These are phyloP conservation scores for Porites rus DNA, from an alignment of 92 coral and sea anemone species.

Conservation along the genomic window DNA sequence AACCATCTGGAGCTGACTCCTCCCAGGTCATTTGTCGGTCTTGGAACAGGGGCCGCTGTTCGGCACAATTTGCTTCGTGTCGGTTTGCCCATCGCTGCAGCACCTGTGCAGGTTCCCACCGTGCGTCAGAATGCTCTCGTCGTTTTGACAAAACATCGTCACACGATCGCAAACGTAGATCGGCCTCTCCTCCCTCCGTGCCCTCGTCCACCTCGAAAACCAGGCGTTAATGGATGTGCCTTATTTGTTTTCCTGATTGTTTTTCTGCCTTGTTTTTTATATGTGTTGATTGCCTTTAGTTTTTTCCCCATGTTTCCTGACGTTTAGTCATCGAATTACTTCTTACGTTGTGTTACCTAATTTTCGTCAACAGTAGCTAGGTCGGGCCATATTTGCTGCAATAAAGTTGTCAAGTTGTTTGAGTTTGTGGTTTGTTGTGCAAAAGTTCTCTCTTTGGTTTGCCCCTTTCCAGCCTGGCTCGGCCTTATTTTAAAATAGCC, in stretches of 20 bases:
- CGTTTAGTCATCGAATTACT: not conserved
- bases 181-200: slow-evolving; percentile 17
- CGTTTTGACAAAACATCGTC: not conserved
- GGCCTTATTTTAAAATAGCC: too few species aligned
- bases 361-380: not conserved
- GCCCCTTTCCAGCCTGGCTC: too few species aligned
- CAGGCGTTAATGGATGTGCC: slow-evolving; percentile 3
- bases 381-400: not conserved
- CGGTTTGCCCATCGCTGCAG: too few species aligned
- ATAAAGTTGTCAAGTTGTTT: slow-evolving; percentile 6
- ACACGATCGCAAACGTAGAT: slow-evolving; percentile 13
- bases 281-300: not conserved
- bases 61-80: too few species aligned
- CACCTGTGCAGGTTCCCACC: too few species aligned
- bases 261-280: too few species aligned
- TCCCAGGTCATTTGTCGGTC: not conserved
- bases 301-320: not conserved
- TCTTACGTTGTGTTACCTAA: not conserved
- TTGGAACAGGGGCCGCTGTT: too few species aligned
- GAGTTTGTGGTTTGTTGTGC: slow-evolving; percentile 9
- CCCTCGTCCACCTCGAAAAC: not conserved
- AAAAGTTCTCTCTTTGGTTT: too few species aligned
- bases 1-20: slow-evolving; percentile 34
- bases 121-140: slow-evolving; percentile 18
- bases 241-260: not conserved